Conservation (phyloP, 1,140 invertebrate species). For the Chionoecetes opilio region DNA sequence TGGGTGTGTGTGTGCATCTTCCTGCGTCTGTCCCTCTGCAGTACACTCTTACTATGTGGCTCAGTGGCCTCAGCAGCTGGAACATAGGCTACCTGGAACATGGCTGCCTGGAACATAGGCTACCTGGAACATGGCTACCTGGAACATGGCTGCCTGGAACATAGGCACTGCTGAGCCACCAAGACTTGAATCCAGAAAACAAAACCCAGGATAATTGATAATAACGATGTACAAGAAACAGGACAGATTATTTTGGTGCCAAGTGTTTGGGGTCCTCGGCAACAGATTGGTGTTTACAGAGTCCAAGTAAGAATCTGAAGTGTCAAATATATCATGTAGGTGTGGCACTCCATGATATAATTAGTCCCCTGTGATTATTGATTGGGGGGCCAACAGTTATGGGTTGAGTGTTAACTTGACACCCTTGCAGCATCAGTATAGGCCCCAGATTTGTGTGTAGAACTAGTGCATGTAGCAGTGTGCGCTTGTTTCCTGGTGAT, state of each 20-base stretch:
- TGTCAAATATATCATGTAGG: conserved; percentile 72
- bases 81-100: too few species aligned
- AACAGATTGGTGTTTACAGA: conserved; percentile 69
- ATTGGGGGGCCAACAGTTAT: conserved; percentile 75
- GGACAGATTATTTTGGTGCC: conserved; percentile 65
- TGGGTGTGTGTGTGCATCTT: conserved; percentile 35
- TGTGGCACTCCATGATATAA: conserved; percentile 60
- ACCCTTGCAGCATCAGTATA: conserved; percentile 61
- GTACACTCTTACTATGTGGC: conserved; percentile 29
- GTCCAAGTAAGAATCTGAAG: conserved; percentile 69
- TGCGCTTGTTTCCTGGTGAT: conserved; percentile 72
- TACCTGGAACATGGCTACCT: conserved; percentile 39
- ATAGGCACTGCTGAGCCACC: conserved; percentile 35
- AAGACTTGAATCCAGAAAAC: conserved; percentile 54
- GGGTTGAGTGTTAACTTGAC: conserved; percentile 64
- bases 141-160: too few species aligned
- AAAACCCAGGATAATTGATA: conserved; percentile 29
- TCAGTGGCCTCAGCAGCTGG: conserved; percentile 1
- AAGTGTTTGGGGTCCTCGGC: conserved; percentile 69
- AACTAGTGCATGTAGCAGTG: conserved; percentile 77
- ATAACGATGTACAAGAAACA: conserved; percentile 44
- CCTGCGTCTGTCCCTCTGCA: conserved; percentile 7
- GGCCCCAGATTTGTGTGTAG: conserved; percentile 77
- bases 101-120: conserved; percentile 50
- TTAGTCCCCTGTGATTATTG: conserved; percentile 75